Conservation (phyloP, 2,113 vertebrate genomes). For the Ancistrus triradiatus region DNA sequence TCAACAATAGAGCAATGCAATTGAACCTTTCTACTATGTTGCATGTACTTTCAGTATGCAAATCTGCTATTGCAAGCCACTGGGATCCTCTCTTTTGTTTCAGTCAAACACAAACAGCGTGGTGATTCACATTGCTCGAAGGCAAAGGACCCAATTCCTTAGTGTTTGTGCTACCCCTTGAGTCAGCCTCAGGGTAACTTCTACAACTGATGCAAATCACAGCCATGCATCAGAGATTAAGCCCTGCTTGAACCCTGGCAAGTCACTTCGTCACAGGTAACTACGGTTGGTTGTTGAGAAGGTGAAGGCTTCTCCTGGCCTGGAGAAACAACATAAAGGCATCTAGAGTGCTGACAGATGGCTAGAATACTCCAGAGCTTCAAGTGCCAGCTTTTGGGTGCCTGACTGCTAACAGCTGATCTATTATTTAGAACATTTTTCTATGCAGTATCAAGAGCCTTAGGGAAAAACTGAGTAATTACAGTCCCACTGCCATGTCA, state of each 20-base stretch:
- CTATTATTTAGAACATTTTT: slow-evolving; percentile 61
- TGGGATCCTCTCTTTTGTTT: slow-evolving; percentile 44
- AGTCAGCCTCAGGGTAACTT: slow-evolving; percentile 58
- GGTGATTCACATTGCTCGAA: slow-evolving; percentile 40
- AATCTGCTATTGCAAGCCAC: slow-evolving; percentile 30
- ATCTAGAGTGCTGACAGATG: slow-evolving; percentile 41
- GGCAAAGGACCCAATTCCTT: slow-evolving; percentile 32
- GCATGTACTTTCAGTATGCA: slow-evolving; percentile 34
- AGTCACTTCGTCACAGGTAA: slow-evolving; percentile 50
- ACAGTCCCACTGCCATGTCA: slow-evolving; percentile 39
- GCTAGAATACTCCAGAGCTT: slow-evolving; percentile 48
- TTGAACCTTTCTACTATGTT: background rate
- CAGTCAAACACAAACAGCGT: slow-evolving; percentile 45
- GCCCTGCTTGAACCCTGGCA: slow-evolving; percentile 30
- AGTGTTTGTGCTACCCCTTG: slow-evolving; percentile 41
- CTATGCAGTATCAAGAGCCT: slow-evolving; percentile 44
- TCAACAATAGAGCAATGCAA: slow-evolving; percentile 18
- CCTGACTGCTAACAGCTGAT: slow-evolving; percentile 57
- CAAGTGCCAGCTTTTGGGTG: slow-evolving; percentile 58
- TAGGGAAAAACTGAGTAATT: slow-evolving; percentile 38
- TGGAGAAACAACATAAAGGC: slow-evolving; percentile 42
- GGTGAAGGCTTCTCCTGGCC: slow-evolving; percentile 39
- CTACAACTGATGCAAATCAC: slow-evolving; percentile 66
- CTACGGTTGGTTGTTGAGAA: slow-evolving; percentile 46
- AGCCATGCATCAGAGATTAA: slow-evolving; percentile 60